Base-by-base conservation (phyloP, 2,113 vertebrate species). In the Sturnira hondurensis region DNA sequence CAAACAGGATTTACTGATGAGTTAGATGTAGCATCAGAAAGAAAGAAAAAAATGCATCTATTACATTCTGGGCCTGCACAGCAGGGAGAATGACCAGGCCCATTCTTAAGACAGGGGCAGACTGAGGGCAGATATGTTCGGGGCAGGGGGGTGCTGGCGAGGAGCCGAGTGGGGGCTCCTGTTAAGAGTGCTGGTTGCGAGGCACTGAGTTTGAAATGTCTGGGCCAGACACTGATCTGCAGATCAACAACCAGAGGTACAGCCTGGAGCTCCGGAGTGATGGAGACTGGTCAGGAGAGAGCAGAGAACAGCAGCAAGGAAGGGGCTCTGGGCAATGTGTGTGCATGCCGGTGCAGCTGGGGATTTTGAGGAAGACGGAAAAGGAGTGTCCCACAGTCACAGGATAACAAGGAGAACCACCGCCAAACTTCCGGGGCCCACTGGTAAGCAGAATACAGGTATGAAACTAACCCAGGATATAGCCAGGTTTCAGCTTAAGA, bases 331-430 rank as follows among this genome's bases (percentile, higher is more conserved):
- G 20, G 52, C 0, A 4, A 56, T 0, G 0, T 9, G n/a, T 17
- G 1, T 4, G 16, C 4, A 16, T 1, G 7, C 33, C 36, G 11
- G 1, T 1, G 0, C 11, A 7, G 78, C 5, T 3, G 14, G 5
- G 33, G 7, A 76, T 61, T 20, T 38, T 82, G 14, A 82, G 50
- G 45, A 85, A 36, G n/a, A 85, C 14, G 15, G 45, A 71, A 91
- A 88, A 58, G 31, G 71, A 84, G 14, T 5, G 33, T 38, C 9
- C 7, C 28, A 70, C 83, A 54, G 50, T 36, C 20, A 74, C 9
- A 28, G 20, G 22, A 4, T 0, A 81, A 28, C 19, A 26, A 80
- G 36, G 36, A 56, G 33, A 47, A 11, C 0, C 13, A 17, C 36
- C n/a, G 16, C n/a, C 33, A 12, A 36, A 19, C n/a, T 22, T 31